Base-by-base conservation (phyloP, 2,113 vertebrate species). In the Microtus richardsoni region DNA sequence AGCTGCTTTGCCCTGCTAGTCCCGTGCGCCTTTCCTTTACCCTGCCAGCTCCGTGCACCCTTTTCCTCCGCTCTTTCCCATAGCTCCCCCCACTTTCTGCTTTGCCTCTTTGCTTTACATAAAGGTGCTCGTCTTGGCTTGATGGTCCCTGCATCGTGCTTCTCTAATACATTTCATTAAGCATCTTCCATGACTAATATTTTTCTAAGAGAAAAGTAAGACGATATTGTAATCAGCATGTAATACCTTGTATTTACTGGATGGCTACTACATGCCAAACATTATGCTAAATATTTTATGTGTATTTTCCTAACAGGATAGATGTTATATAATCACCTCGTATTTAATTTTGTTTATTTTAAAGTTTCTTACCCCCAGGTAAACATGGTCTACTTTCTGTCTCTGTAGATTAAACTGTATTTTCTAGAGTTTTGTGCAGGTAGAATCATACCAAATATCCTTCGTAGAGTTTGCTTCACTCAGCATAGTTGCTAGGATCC, bases 221-320 rank as follows among this genome's bases (percentile, higher is more conserved):
- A 89, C 19, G 77, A 36, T 62, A 5, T 64, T 64, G 13, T 71
- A 80, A 79, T 33, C 44, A 92, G 44, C n/a, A 17, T 58, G 14
- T 24, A 71, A 73, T 92, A 93, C 26, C 28, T 91, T 94, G 92
- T 86, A 79, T 92, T 91, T 90, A 92, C 70, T 64, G 22, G 64
- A 22, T 2, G 39, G 13, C 5, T 75, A 90, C 41, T 80, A n/a
- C 16, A 64, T 60, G 24, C 5, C 58, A 96, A 93, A 9, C 47
- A 75, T 60, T 73, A 33, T 77, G 22, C 80, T 92, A 36, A 74
- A 80, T 2, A 47, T 71, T 83, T 85, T 70, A 52, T 36, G 2
- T 73, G 11, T 71, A n/a, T 75, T 80, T 94, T n/a, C 71, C 5
- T 88, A 73, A 17, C 47, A 24, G 14, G 49, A 36, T 93, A 71